Base-by-base conservation (phyloP, 1,140 invertebrate species). In the Cyclargus thomasi region DNA sequence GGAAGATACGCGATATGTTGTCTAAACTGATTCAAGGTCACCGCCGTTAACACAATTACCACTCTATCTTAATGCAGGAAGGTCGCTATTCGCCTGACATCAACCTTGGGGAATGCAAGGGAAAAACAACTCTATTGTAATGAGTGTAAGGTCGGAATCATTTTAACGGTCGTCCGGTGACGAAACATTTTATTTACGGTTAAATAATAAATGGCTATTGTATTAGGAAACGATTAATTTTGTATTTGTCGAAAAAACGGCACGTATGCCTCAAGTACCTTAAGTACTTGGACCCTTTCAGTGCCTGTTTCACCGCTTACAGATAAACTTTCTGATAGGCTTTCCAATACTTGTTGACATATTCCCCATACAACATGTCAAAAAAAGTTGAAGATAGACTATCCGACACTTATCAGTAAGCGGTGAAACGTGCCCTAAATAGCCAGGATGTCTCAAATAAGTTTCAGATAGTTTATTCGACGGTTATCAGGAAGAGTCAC, bases 201-300 rank as follows among this genome's bases (percentile, higher is more conserved):
- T 8, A 55, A 55, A 55, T 55, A 55, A 55, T 18, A 55, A 18
- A 55, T 17, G 47, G 47, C 17, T 18, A 55, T 55, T 55, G 14
- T 55, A 55, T 55, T 55, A 55, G 53, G 53, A 55, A 55, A n/a
- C 53, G 53, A 55, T 53, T 53, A 8, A 53, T 55, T 8, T 17
- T 55, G 53, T 55, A 18, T 55, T 16, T 18, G 16, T 55, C 14
- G 4, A 53, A 53, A 53, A 53, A 16, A 53, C 4, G 4, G 14
- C 47, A 55, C 53, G 29, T 29, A 29, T 4, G 29, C 29, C 8
- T 8, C 29, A 5, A 29, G 29, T 29, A 3, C 29, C 4, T 0
- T 29, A 29, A 8, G 29, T 1, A 29, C 1, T 29, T 29, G 5
- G 29, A 8, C 53, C 4, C 53, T 16, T n/a, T 11, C 1, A 53